phyloP scores from a whole-genome alignment of 2,113 vertebrate species.

The Eulemur rufifrons region DNA sequence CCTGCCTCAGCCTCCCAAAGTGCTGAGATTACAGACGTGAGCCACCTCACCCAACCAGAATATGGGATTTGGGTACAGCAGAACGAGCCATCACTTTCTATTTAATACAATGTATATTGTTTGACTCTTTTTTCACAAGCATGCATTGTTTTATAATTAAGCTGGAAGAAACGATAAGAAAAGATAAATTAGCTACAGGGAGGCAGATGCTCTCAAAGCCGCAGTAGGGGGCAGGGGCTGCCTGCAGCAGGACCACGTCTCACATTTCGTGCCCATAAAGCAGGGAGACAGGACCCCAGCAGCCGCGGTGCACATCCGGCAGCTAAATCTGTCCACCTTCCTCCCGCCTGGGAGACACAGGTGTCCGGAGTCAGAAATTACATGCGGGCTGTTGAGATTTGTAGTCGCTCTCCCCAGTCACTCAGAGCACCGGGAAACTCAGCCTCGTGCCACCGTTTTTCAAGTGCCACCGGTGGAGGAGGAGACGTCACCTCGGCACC shows the following conservation, averaged over 20 bases:
- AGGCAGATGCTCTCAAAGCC: background rate
- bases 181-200: background rate
- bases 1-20: too few species aligned
- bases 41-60: background rate
- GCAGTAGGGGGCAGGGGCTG: accelerated
- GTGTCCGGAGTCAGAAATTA: conserved; percentile 25
- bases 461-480: accelerated
- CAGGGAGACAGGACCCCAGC: background rate
- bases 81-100: background rate
- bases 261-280: background rate
- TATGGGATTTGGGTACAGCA: accelerated
- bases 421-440: background rate
- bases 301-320: accelerated
- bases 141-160: background rate
- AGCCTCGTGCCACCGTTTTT: background rate
- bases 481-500: too few species aligned
- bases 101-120: accelerated
- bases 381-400: background rate
- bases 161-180: background rate
- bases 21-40: too few species aligned
- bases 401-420: background rate
- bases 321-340: conserved; percentile 36
- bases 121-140: background rate
- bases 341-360: background rate
- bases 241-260: accelerated